A percentile compares a stretch with the other conserved stretches of the same genome.
phyloP scores from a whole-genome alignment of 2,797 vertebrate species.

The Leontocebus nigricollis region DNA sequence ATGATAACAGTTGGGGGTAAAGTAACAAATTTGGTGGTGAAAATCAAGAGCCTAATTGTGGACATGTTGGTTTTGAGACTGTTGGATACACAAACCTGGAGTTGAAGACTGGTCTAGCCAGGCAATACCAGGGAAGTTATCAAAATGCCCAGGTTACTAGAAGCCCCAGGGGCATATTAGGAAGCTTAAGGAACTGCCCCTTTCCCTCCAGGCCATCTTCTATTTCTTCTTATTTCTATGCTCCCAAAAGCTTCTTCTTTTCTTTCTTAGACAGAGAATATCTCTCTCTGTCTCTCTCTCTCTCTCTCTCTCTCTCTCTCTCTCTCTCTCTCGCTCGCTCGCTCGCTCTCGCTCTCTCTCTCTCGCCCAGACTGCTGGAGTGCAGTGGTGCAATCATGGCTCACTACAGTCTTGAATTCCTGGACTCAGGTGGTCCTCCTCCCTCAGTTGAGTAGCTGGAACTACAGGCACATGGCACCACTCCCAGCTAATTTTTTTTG shows the following conservation, averaged over 20 bases:
- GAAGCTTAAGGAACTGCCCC: background rate
- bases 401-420: background rate
- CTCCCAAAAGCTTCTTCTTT: background rate
- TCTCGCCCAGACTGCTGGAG: background rate
- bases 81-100: background rate
- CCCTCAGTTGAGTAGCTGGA: background rate
- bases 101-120: background rate
- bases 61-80: background rate
- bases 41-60: background rate
- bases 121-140: background rate
- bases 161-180: background rate
- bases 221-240: background rate
- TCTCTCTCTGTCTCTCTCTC: background rate
- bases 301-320: too few relatives aligned
- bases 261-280: background rate
- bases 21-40: background rate
- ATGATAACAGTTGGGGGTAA: background rate
- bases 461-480: background rate
- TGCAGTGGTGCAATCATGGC: background rate
- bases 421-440: background rate
- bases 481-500: background rate
- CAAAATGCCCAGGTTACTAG: background rate
- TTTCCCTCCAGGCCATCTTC: background rate
- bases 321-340: background rate
- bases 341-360: background rate